Evolutionary conservation across 2,113 vertebrate genomes (phyloP), one percentile per base, ranked within the genome.

Genomic region (Pterocles orientalis): DNA sequence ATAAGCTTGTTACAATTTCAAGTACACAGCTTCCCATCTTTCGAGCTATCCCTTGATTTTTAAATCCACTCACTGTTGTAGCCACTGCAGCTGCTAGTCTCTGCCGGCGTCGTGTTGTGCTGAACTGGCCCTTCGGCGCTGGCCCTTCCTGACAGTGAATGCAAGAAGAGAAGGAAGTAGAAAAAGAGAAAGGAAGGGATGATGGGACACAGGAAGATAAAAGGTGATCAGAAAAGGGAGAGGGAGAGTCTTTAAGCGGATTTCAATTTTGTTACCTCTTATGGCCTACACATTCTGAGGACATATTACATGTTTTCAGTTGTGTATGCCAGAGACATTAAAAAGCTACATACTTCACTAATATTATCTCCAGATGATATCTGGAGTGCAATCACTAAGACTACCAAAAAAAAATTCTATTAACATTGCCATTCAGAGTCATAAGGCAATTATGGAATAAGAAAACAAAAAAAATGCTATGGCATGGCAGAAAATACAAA

Each of bases 71-170:
- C 98, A 98, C 98, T 98, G 98, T 98, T 97, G 98, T 98, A 98
- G 98, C 98, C 97, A 98, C 98, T 86, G 98, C 98, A 96, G 98
- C 98, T 25, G 98, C 98, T 91, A 98, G 97, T 98, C 98, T 98
- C 98, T 98, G 98, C 96, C 98, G 98, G 96, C 98, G 98, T 96
- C 98, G 98, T 84, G 97, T 86, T 86, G 98, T 88, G 98, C 90
- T 97, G 97, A 98, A 98, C 83, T 98, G 98, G 93, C 98, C 97
- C 97, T 98, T 98, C 98, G 96, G 97, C 84, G 98, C 95, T 64
- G 98, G 97, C 98, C 98, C 98, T 98, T 98, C 98, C 98, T 98
- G 98, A 98, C 98, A 98, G 97, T 96, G 97, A 98, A 98, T 70
- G 97, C 96, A 94, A 97, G 95, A 97, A 97, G 87, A 98, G 84